These are phyloP conservation scores for Butorides virescens DNA, from an alignment of 2,113 vertebrate genomes.

Conservation along the genomic window DNA sequence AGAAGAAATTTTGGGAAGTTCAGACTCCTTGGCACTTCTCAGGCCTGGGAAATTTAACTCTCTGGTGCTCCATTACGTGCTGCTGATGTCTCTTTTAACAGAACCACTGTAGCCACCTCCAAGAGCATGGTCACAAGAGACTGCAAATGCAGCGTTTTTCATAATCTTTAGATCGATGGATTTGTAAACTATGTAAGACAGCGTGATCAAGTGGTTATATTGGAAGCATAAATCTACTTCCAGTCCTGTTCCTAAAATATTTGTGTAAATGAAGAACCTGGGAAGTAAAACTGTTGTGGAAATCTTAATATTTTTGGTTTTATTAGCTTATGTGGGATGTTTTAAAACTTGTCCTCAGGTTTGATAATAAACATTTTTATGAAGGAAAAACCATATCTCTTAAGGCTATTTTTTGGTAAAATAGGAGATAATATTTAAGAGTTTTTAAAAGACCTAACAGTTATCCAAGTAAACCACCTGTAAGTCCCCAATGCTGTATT, in stretches of 20 bases:
- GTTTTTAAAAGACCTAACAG: background rate
- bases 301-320: background rate
- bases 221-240: constrained; percentile 6
- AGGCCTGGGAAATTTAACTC: background rate
- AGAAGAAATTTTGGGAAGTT: background rate
- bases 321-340: background rate
- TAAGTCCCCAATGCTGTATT: background rate
- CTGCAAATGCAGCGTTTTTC: constrained; percentile 19
- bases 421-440: background rate
- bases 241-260: background rate
- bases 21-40: background rate
- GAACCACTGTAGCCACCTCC: background rate
- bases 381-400: background rate
- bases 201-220: background rate
- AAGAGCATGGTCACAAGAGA: background rate
- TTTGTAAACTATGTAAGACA: constrained; percentile 2
- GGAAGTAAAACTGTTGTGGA: background rate
- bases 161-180: background rate
- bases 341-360: background rate
- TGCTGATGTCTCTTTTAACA: background rate
- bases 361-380: background rate
- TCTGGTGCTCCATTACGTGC: background rate
- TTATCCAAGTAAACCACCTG: background rate
- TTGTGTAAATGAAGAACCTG: background rate
- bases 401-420: background rate